phyloP scores from a whole-genome alignment of 37 sponge, comb jelly and placozoan species.

The Ephydatia muelleri region DNA sequence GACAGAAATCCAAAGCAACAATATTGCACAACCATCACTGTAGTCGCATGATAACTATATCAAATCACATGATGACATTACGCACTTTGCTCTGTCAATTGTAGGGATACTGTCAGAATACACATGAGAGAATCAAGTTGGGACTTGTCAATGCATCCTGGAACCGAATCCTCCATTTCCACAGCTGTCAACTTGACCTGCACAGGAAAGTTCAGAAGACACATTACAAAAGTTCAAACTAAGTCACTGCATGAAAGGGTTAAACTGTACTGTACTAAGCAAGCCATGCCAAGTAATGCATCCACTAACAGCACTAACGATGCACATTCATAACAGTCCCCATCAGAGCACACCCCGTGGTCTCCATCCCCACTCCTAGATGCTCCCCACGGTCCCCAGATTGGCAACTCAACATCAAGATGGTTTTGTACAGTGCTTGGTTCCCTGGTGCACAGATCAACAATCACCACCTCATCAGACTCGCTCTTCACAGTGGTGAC shows the following conservation, averaged over 20 bases:
- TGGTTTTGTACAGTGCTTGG: conserved; percentile 18
- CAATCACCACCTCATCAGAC: neutral
- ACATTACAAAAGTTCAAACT: too few species aligned
- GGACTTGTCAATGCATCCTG: conserved; percentile 26
- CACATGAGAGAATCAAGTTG: conserved; percentile 20
- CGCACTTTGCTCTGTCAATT: conserved; percentile 42
- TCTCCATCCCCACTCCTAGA: too few species aligned
- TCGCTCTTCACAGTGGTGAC: neutral
- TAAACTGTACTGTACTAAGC: too few species aligned
- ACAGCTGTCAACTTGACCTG: conserved; percentile 44
- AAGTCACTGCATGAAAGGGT: too few species aligned
- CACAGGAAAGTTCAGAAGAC: too few species aligned
- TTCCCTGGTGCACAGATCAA: conserved; percentile 35
- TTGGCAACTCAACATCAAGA: too few species aligned
- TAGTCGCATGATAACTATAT: neutral
- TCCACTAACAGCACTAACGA: too few species aligned
- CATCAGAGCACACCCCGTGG: too few species aligned
- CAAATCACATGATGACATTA: neutral
- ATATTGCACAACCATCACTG: neutral
- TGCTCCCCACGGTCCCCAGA: too few species aligned
- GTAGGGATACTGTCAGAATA: conserved; percentile 29
- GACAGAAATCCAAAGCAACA: neutral
- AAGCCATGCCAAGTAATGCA: too few species aligned
- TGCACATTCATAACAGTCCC: too few species aligned
- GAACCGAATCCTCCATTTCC: conserved; percentile 40